Conservation (phyloP, 2,113 vertebrate genomes). For the Neomonachus schauinslandi region DNA sequence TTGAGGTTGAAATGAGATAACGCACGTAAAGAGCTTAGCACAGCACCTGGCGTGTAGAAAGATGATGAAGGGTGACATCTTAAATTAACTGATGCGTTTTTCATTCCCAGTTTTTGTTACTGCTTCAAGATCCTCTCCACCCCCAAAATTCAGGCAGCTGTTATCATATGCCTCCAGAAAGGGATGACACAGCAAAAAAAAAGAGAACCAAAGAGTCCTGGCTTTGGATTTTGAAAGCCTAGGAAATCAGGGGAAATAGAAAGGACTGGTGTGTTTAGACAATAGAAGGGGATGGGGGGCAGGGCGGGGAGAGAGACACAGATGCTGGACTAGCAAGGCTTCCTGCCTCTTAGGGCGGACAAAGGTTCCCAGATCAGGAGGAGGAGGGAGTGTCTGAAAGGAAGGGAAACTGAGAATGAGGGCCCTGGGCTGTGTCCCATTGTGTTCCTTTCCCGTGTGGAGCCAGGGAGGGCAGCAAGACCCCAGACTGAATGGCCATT, state of each 20-base stretch:
- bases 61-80: not conserved
- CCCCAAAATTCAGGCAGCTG: not conserved
- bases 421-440: not conserved
- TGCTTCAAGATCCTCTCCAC: not conserved
- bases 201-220: not conserved
- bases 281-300: not conserved
- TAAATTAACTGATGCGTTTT: not conserved
- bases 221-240: not conserved
- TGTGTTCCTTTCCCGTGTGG: not conserved
- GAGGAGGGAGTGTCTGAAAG: not conserved
- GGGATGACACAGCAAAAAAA: not conserved
- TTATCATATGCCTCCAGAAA: not conserved
- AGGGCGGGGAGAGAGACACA: fast-evolving
- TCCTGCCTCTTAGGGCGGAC: not conserved
- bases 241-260: not conserved
- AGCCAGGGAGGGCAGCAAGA: not conserved
- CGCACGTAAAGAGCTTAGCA: not conserved
- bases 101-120: not conserved
- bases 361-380: not conserved
- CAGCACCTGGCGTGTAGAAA: not conserved
- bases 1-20: not conserved
- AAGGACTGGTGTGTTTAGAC: not conserved
- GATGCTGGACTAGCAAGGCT: not conserved
- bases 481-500: fast-evolving
- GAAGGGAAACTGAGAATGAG: not conserved